Conservation (phyloP, 2,797 vertebrate species). For the Rhodeus uyekii region DNA sequence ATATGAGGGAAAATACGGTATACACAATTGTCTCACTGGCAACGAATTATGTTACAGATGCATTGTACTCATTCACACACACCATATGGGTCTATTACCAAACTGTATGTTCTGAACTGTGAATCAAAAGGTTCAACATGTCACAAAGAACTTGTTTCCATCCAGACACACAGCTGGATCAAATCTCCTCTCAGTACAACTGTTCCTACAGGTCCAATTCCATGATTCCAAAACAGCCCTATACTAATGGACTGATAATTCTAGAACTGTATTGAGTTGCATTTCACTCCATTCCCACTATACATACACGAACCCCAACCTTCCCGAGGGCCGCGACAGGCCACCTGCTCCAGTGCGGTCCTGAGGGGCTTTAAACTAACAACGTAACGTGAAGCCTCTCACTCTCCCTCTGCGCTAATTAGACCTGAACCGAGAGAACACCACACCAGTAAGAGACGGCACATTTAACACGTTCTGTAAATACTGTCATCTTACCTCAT, state of each 20-base stretch:
- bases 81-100: not conserved
- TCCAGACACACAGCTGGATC: conserved; percentile 17
- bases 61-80: not conserved
- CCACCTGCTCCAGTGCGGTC: conserved; percentile 69
- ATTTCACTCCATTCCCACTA: not conserved
- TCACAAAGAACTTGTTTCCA: conserved; percentile 4
- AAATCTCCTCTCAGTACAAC: conserved; percentile 23
- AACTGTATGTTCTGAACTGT: not conserved
- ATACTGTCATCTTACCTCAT: conserved; percentile 20
- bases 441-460: conserved; percentile 3
- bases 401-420: conserved; percentile 64
- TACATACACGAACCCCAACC: not conserved
- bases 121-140: not conserved
- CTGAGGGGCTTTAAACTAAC: conserved; percentile 62
- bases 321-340: not conserved
- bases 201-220: not conserved
- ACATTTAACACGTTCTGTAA: conserved; percentile 40
- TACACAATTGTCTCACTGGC: not conserved
- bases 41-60: not conserved
- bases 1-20: too few species aligned
- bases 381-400: conserved; percentile 63
- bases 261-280: not conserved
- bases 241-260: not conserved
- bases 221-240: not conserved
- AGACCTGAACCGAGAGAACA: conserved; percentile 59